phyloP scores from a whole-genome alignment of 2,113 vertebrate genomes.

The Emydocephalus ijimae region DNA sequence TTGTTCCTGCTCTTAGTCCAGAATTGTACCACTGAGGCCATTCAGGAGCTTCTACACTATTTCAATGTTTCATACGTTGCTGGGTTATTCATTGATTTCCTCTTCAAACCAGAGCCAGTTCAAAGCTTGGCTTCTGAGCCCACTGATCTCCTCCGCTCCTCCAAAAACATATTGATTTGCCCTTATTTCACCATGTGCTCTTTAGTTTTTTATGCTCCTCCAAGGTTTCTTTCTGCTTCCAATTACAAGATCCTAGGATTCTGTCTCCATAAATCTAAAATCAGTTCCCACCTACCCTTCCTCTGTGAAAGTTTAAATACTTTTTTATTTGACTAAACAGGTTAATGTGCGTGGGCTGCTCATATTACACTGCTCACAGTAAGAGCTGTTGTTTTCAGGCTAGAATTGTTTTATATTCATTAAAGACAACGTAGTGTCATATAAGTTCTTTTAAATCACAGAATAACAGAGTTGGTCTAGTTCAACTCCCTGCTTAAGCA shows the following conservation, averaged over 20 bases:
- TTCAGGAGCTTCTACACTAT: not conserved
- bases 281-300: not conserved
- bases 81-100: not conserved
- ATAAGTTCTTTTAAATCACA: not conserved
- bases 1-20: not conserved
- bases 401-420: not conserved
- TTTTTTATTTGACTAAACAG: not conserved
- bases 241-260: not conserved
- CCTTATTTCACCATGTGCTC: not conserved
- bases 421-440: not conserved
- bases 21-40: not conserved
- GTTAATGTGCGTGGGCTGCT: not conserved
- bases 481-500: not conserved
- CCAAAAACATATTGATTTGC: not conserved
- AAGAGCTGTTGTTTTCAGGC: not conserved
- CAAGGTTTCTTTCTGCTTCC: not conserved
- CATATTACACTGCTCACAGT: not conserved
- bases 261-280: not conserved
- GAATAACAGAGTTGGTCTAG: not conserved
- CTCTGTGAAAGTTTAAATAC: not conserved
- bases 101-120: not conserved
- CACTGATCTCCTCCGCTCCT: not conserved
- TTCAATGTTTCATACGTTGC: not conserved
- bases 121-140: not conserved
- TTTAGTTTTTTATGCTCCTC: not conserved